Evolutionary conservation across 35 echinoderm and acorn worm genomes (phyloP).

Genomic region (Patiria miniata): DNA sequence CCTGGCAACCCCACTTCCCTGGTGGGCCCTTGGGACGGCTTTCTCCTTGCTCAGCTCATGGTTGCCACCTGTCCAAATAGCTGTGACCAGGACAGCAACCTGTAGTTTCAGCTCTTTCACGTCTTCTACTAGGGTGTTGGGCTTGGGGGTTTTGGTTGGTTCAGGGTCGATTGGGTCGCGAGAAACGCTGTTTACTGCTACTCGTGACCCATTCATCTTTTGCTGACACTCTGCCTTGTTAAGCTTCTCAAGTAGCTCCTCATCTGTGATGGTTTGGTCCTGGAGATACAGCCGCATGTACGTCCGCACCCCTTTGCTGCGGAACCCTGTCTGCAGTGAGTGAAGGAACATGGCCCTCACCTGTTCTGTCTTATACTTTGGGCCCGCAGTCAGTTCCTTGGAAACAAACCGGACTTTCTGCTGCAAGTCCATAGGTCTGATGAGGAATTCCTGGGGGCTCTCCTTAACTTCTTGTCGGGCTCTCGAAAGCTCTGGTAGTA

Average conservation of each 20-base stretch:
- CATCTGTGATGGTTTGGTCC: conserved; percentile 14
- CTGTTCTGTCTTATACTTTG: conserved; percentile 42
- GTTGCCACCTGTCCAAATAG: not conserved
- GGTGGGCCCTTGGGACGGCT: not conserved
- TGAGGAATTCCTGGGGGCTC: conserved; percentile 50
- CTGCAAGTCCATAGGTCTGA: conserved; percentile 54
- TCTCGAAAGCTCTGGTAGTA: conserved; percentile 55
- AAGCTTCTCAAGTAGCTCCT: conserved; percentile 34
- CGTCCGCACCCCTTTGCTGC: conserved; percentile 32
- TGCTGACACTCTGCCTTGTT: conserved; percentile 1
- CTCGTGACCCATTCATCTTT: not conserved
- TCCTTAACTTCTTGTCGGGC: conserved; percentile 24
- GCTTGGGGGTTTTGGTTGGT: not conserved
- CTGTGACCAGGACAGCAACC: not conserved
- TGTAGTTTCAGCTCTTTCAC: conserved; percentile 14
- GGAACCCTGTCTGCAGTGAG: conserved; percentile 51
- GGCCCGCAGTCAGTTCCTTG: not conserved
- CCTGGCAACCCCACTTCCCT: not conserved
- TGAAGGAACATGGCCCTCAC: conserved; percentile 66
- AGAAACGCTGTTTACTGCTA: too few relatives aligned
- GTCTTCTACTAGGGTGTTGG: conserved; percentile 5
- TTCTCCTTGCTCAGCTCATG: not conserved
- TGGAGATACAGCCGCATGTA: conserved; percentile 37
- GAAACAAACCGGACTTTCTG: conserved; percentile 50
- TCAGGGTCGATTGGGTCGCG: too few relatives aligned